These are phyloP conservation scores for Chelon auratus DNA, from an alignment of 2,797 vertebrate species.

Conservation along the genomic window DNA sequence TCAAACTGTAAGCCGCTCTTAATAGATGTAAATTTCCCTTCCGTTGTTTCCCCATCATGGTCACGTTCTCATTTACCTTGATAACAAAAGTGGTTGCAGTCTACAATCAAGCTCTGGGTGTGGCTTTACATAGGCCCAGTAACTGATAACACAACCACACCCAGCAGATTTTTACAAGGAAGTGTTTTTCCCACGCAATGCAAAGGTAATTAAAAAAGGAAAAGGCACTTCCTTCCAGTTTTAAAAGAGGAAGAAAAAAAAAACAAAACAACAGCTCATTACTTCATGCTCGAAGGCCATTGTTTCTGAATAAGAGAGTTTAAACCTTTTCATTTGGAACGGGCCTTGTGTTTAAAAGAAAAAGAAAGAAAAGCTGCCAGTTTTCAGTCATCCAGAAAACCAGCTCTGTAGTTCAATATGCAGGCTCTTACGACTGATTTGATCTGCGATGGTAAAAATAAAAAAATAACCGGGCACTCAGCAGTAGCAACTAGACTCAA, in stretches of 20 bases:
- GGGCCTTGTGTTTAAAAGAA: slow-evolving; percentile 10
- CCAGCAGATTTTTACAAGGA: slow-evolving; percentile 44
- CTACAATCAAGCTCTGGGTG: slow-evolving; percentile 39
- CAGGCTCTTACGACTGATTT: slow-evolving; percentile 15
- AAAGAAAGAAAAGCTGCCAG: background rate
- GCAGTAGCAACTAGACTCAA: slow-evolving; percentile 11
- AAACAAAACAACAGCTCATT: slow-evolving; percentile 14
- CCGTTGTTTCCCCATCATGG: background rate
- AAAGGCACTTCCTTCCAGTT: slow-evolving; percentile 71
- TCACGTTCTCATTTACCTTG: slow-evolving; percentile 36
- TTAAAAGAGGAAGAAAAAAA: slow-evolving; percentile 45
- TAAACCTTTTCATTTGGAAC: slow-evolving; percentile 31
- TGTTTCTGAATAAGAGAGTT: slow-evolving; percentile 5
- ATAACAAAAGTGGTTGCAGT: slow-evolving; percentile 15
- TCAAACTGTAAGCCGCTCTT: slow-evolving; percentile 77
- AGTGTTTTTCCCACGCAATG: slow-evolving; percentile 53
- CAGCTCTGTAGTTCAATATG: slow-evolving; percentile 7
- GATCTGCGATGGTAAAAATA: slow-evolving; percentile 33
- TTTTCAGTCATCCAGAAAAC: slow-evolving; percentile 35
- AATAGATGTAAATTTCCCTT: background rate
- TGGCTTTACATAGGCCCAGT: slow-evolving; percentile 21
- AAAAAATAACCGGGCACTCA: slow-evolving; percentile 19
- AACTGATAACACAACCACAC: slow-evolving; percentile 45
- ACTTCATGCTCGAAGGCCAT: too few species aligned
- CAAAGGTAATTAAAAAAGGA: slow-evolving; percentile 65